Conservation (phyloP, 2,113 vertebrate genomes). For the Pelvicachromis taeniatus region DNA sequence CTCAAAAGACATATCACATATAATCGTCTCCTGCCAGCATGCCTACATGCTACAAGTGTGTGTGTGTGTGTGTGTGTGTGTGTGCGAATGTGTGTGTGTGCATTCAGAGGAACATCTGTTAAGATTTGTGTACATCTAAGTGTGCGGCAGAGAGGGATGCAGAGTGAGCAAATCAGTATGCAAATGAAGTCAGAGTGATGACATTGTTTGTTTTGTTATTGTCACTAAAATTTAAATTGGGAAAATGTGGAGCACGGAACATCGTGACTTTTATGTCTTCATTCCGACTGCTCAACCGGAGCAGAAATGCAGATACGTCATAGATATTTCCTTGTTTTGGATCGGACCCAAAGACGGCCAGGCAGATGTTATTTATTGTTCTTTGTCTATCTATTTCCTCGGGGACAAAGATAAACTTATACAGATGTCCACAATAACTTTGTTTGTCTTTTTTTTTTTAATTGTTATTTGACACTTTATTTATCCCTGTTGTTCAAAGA, state of each 20-base stretch:
- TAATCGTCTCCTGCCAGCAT: constrained; percentile 46
- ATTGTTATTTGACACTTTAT: constrained; percentile 8
- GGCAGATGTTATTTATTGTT: constrained; percentile 74
- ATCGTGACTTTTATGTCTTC: constrained; percentile 47
- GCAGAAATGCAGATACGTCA: constrained; percentile 56
- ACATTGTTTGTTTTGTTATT: constrained; percentile 64
- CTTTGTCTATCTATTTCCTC: constrained; percentile 63
- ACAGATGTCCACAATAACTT: constrained; percentile 68
- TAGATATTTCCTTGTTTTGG: constrained; percentile 54
- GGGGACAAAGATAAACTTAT: constrained; percentile 51
- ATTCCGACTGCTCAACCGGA: constrained; percentile 21
- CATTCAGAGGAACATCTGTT: constrained; percentile 58
- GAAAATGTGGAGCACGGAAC: constrained; percentile 21
- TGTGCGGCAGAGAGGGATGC: constrained; percentile 11
- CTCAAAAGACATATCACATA: constrained; percentile 51
- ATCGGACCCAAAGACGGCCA: constrained; percentile 53
- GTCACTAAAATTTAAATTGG: constrained; percentile 53
- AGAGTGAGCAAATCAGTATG: constrained; percentile 49
- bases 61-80: not conserved
- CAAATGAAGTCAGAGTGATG: constrained; percentile 59
- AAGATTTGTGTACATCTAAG: constrained; percentile 40
- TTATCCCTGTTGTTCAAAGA: not conserved
- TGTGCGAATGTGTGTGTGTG: constrained; percentile 30
- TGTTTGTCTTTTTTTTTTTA: constrained; percentile 24
- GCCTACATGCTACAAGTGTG: constrained; percentile 66